Evolutionary conservation across 2,888 invertebrate genomes (phyloP).

Genomic region (Rhyacophila evoluta): DNA sequence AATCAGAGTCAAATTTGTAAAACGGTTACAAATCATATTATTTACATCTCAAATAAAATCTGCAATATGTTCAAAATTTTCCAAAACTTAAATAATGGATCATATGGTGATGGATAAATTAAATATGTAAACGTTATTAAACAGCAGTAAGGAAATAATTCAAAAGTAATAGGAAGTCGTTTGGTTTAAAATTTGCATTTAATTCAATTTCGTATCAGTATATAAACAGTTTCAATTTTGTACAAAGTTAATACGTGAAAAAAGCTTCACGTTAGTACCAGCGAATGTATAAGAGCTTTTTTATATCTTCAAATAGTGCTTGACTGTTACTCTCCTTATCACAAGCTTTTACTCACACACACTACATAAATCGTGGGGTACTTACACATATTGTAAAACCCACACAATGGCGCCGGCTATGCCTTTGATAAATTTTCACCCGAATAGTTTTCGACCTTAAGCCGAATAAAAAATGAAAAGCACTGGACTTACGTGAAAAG

Average conservation of each 20-base stretch:
- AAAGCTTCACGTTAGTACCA: neutral
- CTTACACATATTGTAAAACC: conserved; percentile 26
- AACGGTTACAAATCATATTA: too few relatives aligned
- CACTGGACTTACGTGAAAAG: conserved; percentile 23
- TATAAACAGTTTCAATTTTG: too few relatives aligned
- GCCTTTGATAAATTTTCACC: conserved; percentile 43
- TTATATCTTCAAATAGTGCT: neutral
- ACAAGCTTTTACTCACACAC: conserved; percentile 17
- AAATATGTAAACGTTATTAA: too few relatives aligned
- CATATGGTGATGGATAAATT: too few relatives aligned
- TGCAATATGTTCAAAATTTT: too few relatives aligned
- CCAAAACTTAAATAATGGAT: too few relatives aligned
- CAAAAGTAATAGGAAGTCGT: too few relatives aligned
- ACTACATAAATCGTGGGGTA: neutral
- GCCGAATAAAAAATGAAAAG: conserved; percentile 44
- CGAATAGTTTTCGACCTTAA: conserved; percentile 45
- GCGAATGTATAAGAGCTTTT: neutral
- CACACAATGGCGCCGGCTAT: neutral
- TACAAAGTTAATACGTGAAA: neutral
- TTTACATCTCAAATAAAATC: too few relatives aligned
- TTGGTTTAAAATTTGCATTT: too few relatives aligned
- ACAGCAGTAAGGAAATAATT: too few relatives aligned
- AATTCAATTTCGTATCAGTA: too few relatives aligned
- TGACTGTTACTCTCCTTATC: conserved; percentile 3
- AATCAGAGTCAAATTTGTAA: too few relatives aligned